phyloP scores from a whole-genome alignment of 2,113 vertebrate species.

The Labeo rohita region DNA sequence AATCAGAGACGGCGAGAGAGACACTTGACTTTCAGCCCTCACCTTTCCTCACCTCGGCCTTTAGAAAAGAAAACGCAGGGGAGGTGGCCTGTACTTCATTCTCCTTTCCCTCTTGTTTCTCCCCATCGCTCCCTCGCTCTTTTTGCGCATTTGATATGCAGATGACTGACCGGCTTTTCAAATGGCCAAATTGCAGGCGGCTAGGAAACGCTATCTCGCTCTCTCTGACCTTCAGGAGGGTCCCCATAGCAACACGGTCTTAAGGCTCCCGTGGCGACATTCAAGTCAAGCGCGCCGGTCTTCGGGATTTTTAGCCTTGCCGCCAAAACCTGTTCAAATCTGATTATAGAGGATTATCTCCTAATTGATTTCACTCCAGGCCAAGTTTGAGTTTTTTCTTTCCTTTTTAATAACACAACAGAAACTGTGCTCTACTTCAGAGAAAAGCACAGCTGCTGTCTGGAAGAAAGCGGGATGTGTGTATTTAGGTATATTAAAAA shows the following conservation, averaged over 20 bases:
- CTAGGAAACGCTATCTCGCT: conserved; percentile 49
- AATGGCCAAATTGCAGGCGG: conserved; percentile 48
- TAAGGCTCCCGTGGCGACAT: conserved; percentile 60
- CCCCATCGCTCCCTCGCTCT: conserved; percentile 31
- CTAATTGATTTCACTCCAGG: conserved; percentile 79
- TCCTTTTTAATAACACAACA: conserved; percentile 53
- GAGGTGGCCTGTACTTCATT: conserved; percentile 21
- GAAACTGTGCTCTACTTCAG: conserved; percentile 33
- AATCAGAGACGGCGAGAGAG: conserved; percentile 47
- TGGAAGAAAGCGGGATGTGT: conserved; percentile 6
- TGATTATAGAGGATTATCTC: conserved; percentile 79
- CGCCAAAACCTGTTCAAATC: conserved; percentile 73
- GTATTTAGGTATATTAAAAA: not conserved
- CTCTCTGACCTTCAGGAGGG: conserved; percentile 69
- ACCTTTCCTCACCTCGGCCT: conserved; percentile 49
- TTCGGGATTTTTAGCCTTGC: conserved; percentile 64
- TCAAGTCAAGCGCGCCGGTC: conserved; percentile 72
- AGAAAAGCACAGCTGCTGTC: conserved; percentile 29
- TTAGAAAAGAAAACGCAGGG: conserved; percentile 17
- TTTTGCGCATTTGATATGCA: conserved; percentile 59
- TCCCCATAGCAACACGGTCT: conserved; percentile 71
- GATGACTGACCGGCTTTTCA: conserved; percentile 47
- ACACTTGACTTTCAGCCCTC: conserved; percentile 51
- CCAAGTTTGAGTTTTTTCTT: conserved; percentile 66
- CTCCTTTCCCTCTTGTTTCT: not conserved